These are phyloP conservation scores for Prionailurus bengalensis DNA, from an alignment of 2,113 vertebrate genomes.

Conservation along the genomic window DNA sequence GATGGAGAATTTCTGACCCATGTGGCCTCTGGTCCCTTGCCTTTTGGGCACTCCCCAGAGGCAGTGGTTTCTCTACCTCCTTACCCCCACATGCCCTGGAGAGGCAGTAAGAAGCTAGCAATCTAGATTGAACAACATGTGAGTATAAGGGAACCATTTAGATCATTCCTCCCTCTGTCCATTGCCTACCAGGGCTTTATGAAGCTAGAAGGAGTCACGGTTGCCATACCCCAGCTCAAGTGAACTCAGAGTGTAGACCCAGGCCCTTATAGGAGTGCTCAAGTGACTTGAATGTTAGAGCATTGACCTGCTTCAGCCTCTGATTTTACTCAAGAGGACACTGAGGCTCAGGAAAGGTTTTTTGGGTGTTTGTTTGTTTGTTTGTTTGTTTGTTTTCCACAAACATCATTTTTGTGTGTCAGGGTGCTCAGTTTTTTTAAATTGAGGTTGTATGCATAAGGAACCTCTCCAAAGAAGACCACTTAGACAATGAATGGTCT, in stretches of 20 bases:
- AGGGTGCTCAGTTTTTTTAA: neutral
- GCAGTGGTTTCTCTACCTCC: neutral
- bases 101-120: neutral
- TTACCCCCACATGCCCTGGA: neutral
- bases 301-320: neutral
- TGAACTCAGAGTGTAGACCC: neutral
- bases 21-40: neutral
- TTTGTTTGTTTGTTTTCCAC: neutral
- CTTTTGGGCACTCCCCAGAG: neutral
- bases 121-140: neutral
- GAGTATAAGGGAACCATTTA: neutral
- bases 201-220: neutral
- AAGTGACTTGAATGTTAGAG: neutral
- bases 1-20: neutral
- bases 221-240: neutral
- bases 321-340: constrained; percentile 42
- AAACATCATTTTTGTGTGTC: neutral
- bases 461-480: neutral
- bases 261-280: neutral
- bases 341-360: neutral
- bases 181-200: neutral
- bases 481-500: neutral
- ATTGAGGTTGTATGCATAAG: neutral
- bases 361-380: neutral
- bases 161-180: neutral